Percentiles rank a stretch among this genome's conserved stretches.
These are phyloP conservation scores for Solea solea DNA, from an alignment of 2,113 vertebrate species.

Conservation along the genomic window DNA sequence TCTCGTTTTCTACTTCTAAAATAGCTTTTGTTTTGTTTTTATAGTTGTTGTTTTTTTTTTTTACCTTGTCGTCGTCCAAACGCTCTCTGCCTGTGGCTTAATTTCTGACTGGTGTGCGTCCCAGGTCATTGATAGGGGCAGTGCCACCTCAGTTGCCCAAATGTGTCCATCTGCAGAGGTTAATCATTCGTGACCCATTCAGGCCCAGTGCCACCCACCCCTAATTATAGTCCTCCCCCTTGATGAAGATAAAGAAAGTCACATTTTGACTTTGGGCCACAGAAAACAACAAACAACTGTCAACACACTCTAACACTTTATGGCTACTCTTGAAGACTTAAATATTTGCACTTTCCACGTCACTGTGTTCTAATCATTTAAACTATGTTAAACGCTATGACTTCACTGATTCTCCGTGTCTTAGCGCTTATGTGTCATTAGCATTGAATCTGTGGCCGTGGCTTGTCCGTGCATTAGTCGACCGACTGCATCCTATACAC, in stretches of 20 bases:
- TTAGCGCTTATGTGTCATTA: not conserved
- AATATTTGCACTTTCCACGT: not conserved
- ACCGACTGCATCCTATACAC: slow-evolving; percentile 30
- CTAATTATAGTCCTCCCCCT: slow-evolving; percentile 65
- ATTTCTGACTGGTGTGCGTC: slow-evolving; percentile 38
- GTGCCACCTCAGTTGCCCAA: slow-evolving; percentile 48
- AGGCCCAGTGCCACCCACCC: slow-evolving; percentile 69
- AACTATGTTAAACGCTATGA: too few species aligned
- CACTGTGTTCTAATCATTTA: not conserved
- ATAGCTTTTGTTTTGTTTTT: not conserved
- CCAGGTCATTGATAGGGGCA: slow-evolving; percentile 56
- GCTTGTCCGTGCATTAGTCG: slow-evolving; percentile 24
- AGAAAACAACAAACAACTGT: slow-evolving; percentile 6
- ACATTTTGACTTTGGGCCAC: slow-evolving; percentile 28
- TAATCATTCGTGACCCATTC: slow-evolving; percentile 72
- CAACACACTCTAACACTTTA: not conserved
- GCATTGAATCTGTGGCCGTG: slow-evolving; percentile 3
- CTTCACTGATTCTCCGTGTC: too few species aligned
- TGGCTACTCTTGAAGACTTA: not conserved
- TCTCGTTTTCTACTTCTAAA: not conserved
- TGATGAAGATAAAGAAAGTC: slow-evolving; percentile 34
- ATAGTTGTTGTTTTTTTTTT: too few species aligned
- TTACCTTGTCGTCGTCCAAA: not conserved
- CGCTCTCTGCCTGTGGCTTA: slow-evolving; percentile 13
- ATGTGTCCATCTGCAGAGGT: slow-evolving; percentile 78